These are phyloP conservation scores for Tragelaphus imberbis DNA, from an alignment of 2,113 vertebrate genomes.

Conservation along the genomic window DNA sequence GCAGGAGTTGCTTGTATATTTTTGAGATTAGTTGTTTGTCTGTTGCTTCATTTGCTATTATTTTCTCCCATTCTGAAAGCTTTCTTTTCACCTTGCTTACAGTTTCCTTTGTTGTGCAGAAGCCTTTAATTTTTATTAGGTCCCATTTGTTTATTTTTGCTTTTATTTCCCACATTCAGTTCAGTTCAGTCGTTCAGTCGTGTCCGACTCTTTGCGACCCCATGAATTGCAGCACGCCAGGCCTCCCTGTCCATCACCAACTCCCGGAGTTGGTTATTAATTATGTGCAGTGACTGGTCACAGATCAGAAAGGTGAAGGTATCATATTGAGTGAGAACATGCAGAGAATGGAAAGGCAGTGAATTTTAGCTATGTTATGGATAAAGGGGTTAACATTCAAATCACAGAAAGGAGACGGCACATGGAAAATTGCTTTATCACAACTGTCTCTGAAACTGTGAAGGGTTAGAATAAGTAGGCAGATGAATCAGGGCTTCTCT, in stretches of 20 bases:
- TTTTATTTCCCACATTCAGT: neutral
- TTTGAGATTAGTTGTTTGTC: too few species aligned
- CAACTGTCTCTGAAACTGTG: neutral
- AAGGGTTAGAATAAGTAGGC: constrained; percentile 19
- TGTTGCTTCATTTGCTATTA: too few species aligned
- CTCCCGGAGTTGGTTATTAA: neutral
- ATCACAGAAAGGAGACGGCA: neutral
- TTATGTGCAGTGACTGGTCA: neutral
- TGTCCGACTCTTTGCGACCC: too few species aligned
- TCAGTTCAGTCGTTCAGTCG: too few species aligned
- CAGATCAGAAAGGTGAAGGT: neutral
- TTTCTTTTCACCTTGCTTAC: too few species aligned
- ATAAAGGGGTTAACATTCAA: constrained; percentile 26
- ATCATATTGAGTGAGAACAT: neutral
- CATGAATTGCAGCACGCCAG: too few species aligned
- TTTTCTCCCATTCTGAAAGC: too few species aligned
- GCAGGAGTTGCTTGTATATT: too few species aligned
- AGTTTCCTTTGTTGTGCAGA: too few species aligned
- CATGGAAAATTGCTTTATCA: constrained; percentile 27
- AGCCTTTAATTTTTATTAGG: too few species aligned
- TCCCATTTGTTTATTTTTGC: neutral
- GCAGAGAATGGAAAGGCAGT: neutral
- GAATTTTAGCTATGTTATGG: neutral
- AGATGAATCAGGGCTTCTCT: neutral
- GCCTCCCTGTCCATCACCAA: too few species aligned